A percentile compares a stretch with the other conserved stretches of the same genome.
Conservation (phyloP, 2,888 invertebrate species). For the Mechanitis mazaeus region DNA sequence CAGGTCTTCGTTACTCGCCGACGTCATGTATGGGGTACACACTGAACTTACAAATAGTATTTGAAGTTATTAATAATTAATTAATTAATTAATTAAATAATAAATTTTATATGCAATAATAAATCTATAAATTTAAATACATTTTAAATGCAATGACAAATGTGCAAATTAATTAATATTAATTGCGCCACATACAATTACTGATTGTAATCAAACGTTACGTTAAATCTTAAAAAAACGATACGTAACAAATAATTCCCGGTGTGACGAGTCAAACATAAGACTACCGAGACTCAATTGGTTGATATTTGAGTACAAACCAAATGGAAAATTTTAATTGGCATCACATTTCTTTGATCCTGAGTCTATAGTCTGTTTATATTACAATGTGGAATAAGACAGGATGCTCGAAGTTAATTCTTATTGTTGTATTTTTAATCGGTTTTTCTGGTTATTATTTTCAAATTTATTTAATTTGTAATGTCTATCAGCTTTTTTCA, state of each 20-base stretch:
- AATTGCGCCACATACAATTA: not conserved
- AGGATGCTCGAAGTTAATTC: not conserved
- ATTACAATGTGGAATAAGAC: not conserved
- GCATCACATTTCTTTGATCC: slow-evolving; percentile 25
- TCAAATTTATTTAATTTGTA: no score
- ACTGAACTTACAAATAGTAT: no score
- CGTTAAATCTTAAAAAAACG: not conserved
- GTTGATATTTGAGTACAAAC: slow-evolving; percentile 12
- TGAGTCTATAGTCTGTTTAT: not conserved
- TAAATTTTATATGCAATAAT: no score
- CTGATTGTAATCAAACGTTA: not conserved
- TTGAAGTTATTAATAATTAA: no score
- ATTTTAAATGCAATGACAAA: not conserved
- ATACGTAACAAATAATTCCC: not conserved
- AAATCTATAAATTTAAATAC: no score
- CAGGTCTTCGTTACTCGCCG: no score
- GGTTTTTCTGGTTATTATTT: not conserved
- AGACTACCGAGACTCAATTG: not conserved
- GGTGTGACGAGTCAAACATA: not conserved
- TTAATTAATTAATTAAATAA: no score
- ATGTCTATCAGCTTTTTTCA: no score
- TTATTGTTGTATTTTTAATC: not conserved
- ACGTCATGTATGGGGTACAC: no score
- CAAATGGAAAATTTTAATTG: slow-evolving; percentile 34
- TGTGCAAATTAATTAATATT: not conserved